phyloP scores from a whole-genome alignment of 2,797 vertebrate genomes.

The Vespertilio murinus region DNA sequence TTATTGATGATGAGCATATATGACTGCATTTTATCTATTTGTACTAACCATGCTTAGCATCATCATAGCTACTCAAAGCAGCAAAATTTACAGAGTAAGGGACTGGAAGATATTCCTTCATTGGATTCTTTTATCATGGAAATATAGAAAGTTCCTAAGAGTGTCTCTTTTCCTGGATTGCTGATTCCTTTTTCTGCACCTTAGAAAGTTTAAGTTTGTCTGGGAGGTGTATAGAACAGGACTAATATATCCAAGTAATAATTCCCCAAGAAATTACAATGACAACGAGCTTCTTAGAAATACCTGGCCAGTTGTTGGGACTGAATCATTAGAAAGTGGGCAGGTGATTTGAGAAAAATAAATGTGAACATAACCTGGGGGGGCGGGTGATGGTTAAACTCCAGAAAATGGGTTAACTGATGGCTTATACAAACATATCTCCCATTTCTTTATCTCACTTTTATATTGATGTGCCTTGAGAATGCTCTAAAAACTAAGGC shows the following conservation, averaged over 20 bases:
- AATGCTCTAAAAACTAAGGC: neutral
- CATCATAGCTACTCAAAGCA: neutral
- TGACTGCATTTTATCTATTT: conserved; percentile 11
- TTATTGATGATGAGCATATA: neutral
- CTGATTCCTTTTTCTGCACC: neutral
- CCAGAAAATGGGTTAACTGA: neutral
- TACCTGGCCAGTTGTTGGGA: neutral
- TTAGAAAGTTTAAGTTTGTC: conserved; percentile 13
- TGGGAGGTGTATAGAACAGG: neutral
- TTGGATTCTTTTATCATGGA: neutral
- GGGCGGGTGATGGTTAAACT: neutral
- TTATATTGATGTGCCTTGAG: neutral
- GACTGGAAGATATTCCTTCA: neutral
- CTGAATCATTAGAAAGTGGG: neutral
- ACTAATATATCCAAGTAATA: conserved; percentile 7
- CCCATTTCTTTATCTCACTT: neutral
- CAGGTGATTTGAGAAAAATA: neutral
- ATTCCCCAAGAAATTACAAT: conserved; percentile 12
- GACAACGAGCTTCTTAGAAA: neutral
- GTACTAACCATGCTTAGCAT: neutral
- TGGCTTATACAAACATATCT: neutral
- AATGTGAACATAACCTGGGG: neutral
- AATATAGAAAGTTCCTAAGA: neutral
- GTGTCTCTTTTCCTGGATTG: neutral
- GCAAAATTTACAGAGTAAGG: neutral